These are phyloP conservation scores for Cossypha polioptera DNA, from an alignment of 2,797 vertebrate genomes.

Conservation along the genomic window DNA sequence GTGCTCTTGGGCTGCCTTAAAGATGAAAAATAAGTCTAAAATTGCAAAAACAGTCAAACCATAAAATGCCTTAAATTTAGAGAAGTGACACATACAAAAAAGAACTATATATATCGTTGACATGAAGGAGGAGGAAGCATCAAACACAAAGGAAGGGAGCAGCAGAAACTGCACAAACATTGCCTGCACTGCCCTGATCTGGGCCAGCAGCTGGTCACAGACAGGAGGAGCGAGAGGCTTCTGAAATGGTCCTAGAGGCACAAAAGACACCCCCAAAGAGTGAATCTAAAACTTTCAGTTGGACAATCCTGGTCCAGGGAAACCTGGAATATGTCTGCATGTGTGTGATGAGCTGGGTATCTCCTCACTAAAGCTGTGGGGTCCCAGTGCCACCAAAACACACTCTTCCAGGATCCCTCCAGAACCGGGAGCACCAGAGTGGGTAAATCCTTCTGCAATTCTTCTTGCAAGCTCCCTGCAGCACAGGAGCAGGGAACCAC, in stretches of 20 bases:
- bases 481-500: neutral
- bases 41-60: neutral
- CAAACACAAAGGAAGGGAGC: conserved; percentile 40
- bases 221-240: neutral
- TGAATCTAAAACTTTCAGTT: neutral
- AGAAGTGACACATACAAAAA: conserved; percentile 34
- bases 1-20: neutral
- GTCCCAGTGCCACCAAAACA: neutral
- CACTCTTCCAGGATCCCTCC: neutral
- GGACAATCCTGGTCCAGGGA: neutral
- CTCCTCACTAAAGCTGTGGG: neutral
- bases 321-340: neutral
- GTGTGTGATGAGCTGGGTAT: neutral
- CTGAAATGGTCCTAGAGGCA: neutral
- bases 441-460: neutral
- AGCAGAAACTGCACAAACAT: conserved; percentile 18
- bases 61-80: conserved; percentile 33
- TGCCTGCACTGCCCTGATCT: neutral
- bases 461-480: neutral
- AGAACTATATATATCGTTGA: neutral
- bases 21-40: neutral
- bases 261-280: neutral
- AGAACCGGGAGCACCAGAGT: fast-evolving
- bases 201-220: neutral
- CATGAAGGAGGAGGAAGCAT: conserved; percentile 37